Percentiles rank a stretch among this genome's conserved stretches.
Conservation (phyloP, 2,797 vertebrate species). For the Danio albolineatus region DNA sequence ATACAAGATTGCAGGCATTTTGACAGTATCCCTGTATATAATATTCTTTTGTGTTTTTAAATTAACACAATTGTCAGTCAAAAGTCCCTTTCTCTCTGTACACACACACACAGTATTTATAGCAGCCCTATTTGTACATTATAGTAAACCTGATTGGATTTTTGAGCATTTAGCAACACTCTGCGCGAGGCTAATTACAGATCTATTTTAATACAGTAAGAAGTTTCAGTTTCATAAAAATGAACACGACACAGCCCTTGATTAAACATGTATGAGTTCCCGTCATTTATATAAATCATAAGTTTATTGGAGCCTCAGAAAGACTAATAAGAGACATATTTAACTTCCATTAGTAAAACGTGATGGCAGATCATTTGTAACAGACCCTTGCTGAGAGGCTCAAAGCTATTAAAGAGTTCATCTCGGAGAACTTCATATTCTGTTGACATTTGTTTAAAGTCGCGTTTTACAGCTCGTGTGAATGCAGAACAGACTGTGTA, state of each 20-base stretch:
- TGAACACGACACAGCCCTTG: conserved; percentile 75
- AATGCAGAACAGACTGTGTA: neutral
- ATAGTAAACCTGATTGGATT: neutral
- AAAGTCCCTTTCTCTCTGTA: neutral
- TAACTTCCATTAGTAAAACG: conserved; percentile 81
- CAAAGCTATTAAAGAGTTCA: conserved; percentile 43
- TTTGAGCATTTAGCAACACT: neutral
- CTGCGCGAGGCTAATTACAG: neutral
- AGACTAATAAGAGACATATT: conserved; percentile 82
- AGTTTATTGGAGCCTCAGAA: conserved; percentile 61
- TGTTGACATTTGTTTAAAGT: conserved; percentile 25
- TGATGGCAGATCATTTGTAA: conserved; percentile 77
- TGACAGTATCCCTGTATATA: too few species aligned
- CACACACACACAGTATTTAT: neutral
- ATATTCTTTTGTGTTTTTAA: too few species aligned
- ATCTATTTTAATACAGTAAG: neutral
- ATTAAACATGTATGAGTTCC: conserved; percentile 82
- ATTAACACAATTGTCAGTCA: too few species aligned
- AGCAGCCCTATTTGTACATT: neutral
- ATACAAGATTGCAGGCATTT: too few species aligned
- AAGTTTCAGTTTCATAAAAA: conserved; percentile 6
- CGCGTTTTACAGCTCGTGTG: neutral
- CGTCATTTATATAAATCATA: conserved; percentile 78
- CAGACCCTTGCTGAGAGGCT: conserved; percentile 47
- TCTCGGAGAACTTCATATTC: conserved; percentile 2